These are phyloP conservation scores for Sinodicranocentrus sp. DNA, from an alignment of 2,888 invertebrate genomes.

Conservation along the genomic window DNA sequence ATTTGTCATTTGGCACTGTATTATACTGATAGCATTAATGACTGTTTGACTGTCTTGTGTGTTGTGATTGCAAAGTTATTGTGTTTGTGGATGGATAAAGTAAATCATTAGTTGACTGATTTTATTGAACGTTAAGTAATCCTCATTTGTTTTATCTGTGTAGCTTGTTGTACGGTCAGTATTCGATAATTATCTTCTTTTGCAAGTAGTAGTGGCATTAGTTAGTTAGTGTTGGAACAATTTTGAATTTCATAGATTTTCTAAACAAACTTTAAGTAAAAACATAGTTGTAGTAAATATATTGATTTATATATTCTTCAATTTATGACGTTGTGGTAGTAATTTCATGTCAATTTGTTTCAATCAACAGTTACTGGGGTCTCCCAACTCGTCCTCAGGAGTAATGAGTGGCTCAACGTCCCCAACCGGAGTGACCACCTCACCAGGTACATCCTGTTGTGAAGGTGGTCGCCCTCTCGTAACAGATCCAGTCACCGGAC, in stretches of 20 bases:
- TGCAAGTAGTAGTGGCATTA: too few species aligned
- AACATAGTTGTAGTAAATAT: too few species aligned
- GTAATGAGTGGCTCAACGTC: slow-evolving; percentile 76
- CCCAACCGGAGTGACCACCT: slow-evolving; percentile 77
- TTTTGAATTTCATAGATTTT: too few species aligned
- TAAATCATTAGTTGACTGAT: slow-evolving; percentile 6
- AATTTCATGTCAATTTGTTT: background rate
- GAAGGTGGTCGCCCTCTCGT: slow-evolving; percentile 94
- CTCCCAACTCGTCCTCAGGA: slow-evolving; percentile 75
- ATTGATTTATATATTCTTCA: too few species aligned
- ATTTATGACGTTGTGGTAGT: too few species aligned
- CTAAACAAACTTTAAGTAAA: too few species aligned
- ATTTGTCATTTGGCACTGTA: slow-evolving; percentile 14
- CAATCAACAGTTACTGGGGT: slow-evolving; percentile 72
- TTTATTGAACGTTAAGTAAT: too few species aligned
- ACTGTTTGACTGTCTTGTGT: background rate
- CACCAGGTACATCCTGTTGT: slow-evolving; percentile 83
- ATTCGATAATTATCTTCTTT: too few species aligned
- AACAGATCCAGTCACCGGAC: slow-evolving; percentile 95
- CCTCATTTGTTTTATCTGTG: too few species aligned
- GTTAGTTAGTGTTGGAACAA: too few species aligned
- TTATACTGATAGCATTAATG: background rate
- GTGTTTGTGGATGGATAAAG: slow-evolving; percentile 13
- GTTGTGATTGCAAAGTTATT: slow-evolving; percentile 3
- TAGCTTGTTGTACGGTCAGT: too few species aligned